phyloP scores from a whole-genome alignment of 2,113 vertebrate species.

The Dasyurus viverrinus region DNA sequence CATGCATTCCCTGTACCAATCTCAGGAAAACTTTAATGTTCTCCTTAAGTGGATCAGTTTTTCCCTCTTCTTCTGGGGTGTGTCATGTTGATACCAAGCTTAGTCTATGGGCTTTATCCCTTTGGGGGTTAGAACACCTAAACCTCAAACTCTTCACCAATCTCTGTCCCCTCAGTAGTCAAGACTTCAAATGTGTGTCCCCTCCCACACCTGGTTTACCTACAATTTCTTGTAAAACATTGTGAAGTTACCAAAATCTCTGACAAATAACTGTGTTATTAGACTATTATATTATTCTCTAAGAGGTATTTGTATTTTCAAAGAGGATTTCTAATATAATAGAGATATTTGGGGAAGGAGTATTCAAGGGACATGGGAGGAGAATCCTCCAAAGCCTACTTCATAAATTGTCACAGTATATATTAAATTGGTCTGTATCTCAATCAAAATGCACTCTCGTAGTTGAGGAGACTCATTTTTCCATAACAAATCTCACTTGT shows the following conservation, averaged over 20 bases:
- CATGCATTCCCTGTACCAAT: not conserved
- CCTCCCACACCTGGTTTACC: not conserved
- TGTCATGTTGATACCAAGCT: not conserved
- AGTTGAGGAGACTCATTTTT: not conserved
- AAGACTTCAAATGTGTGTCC: not conserved
- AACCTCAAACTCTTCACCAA: not conserved
- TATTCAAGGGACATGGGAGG: not conserved
- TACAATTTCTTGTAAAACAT: not conserved
- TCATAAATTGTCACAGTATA: not conserved
- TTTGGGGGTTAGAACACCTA: not conserved
- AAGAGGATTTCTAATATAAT: not conserved
- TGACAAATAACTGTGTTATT: not conserved
- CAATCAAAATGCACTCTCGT: not conserved
- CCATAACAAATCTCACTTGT: not conserved
- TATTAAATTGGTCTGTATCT: not conserved
- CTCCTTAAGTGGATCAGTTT: fast-evolving
- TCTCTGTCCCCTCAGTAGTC: not conserved
- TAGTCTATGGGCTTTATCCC: not conserved
- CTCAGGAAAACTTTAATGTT: not conserved
- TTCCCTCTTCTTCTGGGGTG: not conserved
- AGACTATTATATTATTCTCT: not conserved
- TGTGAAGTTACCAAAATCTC: not conserved
- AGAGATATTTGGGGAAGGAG: not conserved
- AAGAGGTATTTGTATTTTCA: not conserved
- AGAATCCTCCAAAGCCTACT: not conserved